Base-by-base conservation (phyloP, 92 coral and sea anemone species). In the Porites divaricata region DNA sequence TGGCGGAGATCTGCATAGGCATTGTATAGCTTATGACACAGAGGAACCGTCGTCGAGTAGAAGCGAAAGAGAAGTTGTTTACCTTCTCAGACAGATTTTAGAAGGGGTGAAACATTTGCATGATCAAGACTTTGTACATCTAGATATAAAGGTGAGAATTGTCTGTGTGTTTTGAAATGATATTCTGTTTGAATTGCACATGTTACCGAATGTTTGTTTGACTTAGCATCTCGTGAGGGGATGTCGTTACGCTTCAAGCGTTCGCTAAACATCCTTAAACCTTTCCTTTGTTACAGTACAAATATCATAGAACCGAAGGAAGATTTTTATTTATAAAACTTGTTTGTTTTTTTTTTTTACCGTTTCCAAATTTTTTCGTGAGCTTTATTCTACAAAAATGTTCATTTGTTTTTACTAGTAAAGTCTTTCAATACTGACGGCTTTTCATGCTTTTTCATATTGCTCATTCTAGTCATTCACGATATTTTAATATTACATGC, bases 1-100 rank as follows among this genome's bases (percentile, higher is more conserved):
- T 12, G 98, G 98, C 67, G 98, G 98, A 53, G 98, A 94, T 74
- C 69, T 94, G n/a, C 98, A 94, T 81, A 87, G 98, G 17, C 98
- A 94, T 51, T 94, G 98, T 74, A 91, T 94, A 58, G 98, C 98
- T 25, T 79, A 91, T 67, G 98, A 94, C 66, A 74, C 92, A 5
- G 98, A 94, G 73, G 95, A 94, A 67, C 98, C 98, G 4, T 81
- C 98, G 12, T 88, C 95, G 11, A 89, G 95, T 24, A 83, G 98
- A 85, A 94, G 98, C 87, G 98, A 94, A 76, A 94, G 92, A 56
- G 98, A 94, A 78, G 98, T 94, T 4, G 98, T 94, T 8, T 94
- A 66, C 51, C 90, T 94, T 45, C 92, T 94, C 52, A 91, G 98
- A 35, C 98, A 94, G 77, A 94, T 94, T 73, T 89, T 94, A 9